Evolutionary conservation across 2,888 invertebrate genomes (phyloP), one percentile per base, ranked within the genome.

Genomic region (Pinctada fucata): DNA sequence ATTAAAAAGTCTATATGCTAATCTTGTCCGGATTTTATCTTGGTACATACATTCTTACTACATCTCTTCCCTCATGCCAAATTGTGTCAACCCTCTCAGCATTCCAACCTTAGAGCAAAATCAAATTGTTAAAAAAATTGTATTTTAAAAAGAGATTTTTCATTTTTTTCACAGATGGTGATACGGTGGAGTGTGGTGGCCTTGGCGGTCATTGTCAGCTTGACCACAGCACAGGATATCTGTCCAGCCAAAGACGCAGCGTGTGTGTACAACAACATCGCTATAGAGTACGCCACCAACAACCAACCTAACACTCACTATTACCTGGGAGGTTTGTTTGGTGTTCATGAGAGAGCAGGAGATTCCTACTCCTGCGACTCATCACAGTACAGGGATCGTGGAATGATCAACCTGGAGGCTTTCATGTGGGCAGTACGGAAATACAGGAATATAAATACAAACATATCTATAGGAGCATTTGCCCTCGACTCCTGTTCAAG

Each of bases 361-460:
- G 78, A 82, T 58, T 86, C 87, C 0, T 87, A 85, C 66, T 66
- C 72, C 1, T 90, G 90, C 72, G 83, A 86, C 1, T 75, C 78
- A 0, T 31, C 78, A n/a, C 73, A 73, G 2, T 80, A 89, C 13
- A 79, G 86, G 4, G 68, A 83, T 2, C 75, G 84, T 2, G 91
- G 91, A 2, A 82, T 92, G 66, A 88, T 92, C 70, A 90, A 90
- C 71, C 77, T 91, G 47, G 91, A 92, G 83, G 92, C 93, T 3
- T 92, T 93, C 79, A 86, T 92, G 16, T 93, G 92, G 92, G 91
- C 91, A 0, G 83, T 92, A 50, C 81, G 82, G 16, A 84, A 84
- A 58, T 89, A 85, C 73, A 68, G 76, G n/a, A 75, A 31, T 63
- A 58, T 69, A 10, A 48, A 51, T 13, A 67, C 75, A n/a, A 73